Conservation (phyloP, 2,797 vertebrate species). For the Sebastes trivittatus region DNA sequence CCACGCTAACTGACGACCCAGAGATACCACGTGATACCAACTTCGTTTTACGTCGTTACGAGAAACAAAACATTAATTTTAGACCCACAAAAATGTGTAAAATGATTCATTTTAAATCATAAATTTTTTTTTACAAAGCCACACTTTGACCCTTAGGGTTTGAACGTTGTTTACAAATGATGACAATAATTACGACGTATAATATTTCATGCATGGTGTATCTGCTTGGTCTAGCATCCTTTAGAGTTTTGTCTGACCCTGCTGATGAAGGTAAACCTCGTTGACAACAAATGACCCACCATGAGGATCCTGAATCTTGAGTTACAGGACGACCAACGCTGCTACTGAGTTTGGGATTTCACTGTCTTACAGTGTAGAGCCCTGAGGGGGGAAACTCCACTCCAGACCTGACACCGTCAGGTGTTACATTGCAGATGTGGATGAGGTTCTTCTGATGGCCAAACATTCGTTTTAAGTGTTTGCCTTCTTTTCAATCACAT, state of each 20-base stretch:
- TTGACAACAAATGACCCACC: not conserved
- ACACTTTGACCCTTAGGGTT: not conserved
- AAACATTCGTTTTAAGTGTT: constrained; percentile 1
- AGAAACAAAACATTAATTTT: no score
- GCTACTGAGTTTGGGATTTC: constrained; percentile 41
- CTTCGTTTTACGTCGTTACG: no score
- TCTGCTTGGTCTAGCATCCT: not conserved
- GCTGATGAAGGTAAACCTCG: not conserved
- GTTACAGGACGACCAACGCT: not conserved
- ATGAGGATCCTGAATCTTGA: not conserved
- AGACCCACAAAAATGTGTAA: no score
- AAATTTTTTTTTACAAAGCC: no score
- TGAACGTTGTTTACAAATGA: not conserved
- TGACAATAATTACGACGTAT: not conserved
- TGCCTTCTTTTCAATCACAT: not conserved
- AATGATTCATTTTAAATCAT: no score
- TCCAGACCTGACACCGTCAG: not conserved
- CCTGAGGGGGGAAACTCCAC: constrained; percentile 41
- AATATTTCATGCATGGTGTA: not conserved
- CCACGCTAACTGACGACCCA: no score
- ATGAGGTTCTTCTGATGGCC: not conserved
- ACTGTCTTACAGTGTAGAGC: constrained; percentile 3
- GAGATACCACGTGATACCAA: no score
- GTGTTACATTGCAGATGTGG: constrained; percentile 30
- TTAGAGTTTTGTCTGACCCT: not conserved